phyloP scores from a whole-genome alignment of 2,797 vertebrate species.

The Malacoctenus gilli region DNA sequence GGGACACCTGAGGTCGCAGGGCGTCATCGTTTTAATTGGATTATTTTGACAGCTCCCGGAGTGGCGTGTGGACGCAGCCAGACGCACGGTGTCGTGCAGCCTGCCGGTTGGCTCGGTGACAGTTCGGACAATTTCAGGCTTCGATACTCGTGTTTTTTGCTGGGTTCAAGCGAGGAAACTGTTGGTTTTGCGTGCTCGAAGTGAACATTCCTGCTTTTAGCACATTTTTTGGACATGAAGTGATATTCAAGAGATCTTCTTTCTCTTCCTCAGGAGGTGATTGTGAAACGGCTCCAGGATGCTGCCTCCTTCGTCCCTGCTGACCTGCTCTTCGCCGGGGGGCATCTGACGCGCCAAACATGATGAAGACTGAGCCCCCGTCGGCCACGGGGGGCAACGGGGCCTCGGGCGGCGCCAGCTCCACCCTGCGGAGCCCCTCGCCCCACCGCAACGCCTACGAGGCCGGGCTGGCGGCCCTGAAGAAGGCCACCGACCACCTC shows the following conservation, averaged over 20 bases:
- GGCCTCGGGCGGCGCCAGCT: conserved; percentile 65
- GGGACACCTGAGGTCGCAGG: conserved; percentile 24
- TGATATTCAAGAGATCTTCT: no score
- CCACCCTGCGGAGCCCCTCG: conserved; percentile 88
- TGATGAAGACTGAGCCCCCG: conserved; percentile 96
- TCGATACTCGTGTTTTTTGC: no score
- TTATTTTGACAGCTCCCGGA: conserved; percentile 44
- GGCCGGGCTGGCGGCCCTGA: conserved; percentile 91
- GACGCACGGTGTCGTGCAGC: conserved; percentile 7
- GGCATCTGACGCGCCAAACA: conserved; percentile 80
- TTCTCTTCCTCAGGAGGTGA: conserved; percentile 46
- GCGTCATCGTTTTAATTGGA: conserved; percentile 53
- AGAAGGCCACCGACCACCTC: conserved; percentile 85
- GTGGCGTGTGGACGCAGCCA: conserved; percentile 21
- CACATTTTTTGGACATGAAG: no score
- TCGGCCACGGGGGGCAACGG: conserved; percentile 73
- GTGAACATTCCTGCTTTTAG: no score
- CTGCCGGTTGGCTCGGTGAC: conserved; percentile 6
- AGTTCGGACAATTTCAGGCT: no score
- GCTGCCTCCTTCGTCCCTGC: conserved; percentile 71
- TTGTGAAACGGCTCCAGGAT: conserved; percentile 69
- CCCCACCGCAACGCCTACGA: conserved; percentile 96
- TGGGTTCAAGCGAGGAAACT: no score
- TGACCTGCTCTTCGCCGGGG: conserved; percentile 44
- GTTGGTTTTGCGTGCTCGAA: no score